These are phyloP conservation scores for Trichogramma pretiosum DNA, from an alignment of 1,140 invertebrate species.

Conservation along the genomic window DNA sequence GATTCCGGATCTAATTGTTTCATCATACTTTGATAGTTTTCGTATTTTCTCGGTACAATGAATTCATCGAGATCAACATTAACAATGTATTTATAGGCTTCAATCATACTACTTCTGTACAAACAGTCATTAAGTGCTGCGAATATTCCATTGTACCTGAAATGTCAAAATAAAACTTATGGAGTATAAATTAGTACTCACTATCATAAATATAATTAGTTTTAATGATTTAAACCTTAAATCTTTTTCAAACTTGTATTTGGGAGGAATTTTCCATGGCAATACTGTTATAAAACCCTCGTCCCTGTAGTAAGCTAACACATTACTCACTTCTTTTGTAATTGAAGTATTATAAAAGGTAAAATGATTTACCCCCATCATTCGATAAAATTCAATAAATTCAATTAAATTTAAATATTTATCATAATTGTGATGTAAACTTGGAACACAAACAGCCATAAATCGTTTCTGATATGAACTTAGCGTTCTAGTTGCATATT, in stretches of 20 bases:
- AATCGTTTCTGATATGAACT: conserved; percentile 17
- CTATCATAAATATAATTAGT: conserved; percentile 52
- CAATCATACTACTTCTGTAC: conserved; percentile 42
- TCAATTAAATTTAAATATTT: conserved; percentile 49
- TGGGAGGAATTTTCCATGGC: neutral
- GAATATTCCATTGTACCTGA: conserved; percentile 54
- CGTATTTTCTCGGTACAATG: conserved; percentile 48
- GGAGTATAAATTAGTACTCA: conserved; percentile 61
- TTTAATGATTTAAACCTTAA: conserved; percentile 47
- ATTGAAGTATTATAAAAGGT: conserved; percentile 58
- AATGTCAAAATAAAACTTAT: conserved; percentile 31
- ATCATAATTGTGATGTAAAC: conserved; percentile 56
- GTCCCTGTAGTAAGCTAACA: conserved; percentile 46
- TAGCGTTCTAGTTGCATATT: neutral
- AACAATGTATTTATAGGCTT: conserved; percentile 43
- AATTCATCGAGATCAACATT: conserved; percentile 57
- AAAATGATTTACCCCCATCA: conserved; percentile 57
- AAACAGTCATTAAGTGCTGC: conserved; percentile 58
- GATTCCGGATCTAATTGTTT: conserved; percentile 11
- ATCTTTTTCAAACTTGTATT: neutral
- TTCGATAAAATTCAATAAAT: conserved; percentile 57
- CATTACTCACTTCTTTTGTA: conserved; percentile 40
- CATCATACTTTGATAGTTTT: conserved; percentile 28
- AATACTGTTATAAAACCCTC: conserved; percentile 40
- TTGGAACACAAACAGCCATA: conserved; percentile 58